phyloP scores from a whole-genome alignment of 1,140 invertebrate species.

The Drosophila parvula region DNA sequence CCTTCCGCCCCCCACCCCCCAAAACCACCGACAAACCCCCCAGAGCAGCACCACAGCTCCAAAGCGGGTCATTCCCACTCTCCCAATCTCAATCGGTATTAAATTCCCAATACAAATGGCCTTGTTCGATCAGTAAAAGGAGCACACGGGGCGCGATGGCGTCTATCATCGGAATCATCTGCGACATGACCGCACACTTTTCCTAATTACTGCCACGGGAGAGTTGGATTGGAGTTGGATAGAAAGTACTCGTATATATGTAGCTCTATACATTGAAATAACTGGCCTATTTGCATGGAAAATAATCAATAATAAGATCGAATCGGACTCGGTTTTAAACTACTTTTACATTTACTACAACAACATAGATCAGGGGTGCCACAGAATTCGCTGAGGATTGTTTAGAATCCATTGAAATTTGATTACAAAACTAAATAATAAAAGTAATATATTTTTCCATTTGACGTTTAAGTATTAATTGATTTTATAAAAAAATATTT shows the following conservation, averaged over 20 bases:
- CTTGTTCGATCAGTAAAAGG: constrained; percentile 33
- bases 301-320: not conserved
- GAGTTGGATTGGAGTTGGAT: not conserved
- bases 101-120: constrained; percentile 7
- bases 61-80: constrained; percentile 32
- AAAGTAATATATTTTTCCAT: not conserved
- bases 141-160: constrained; percentile 4
- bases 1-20: not conserved
- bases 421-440: too few species aligned
- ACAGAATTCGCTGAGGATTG: not conserved
- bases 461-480: too few species aligned
- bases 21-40: not conserved
- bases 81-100: constrained; percentile 22
- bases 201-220: constrained; percentile 5
- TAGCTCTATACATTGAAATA: not conserved
- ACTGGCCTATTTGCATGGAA: not conserved
- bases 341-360: not conserved
- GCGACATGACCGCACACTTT: constrained; percentile 28
- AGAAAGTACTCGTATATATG: not conserved
- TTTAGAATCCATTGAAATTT: not conserved
- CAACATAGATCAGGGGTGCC: not conserved
- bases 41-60: not conserved
- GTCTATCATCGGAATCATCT: constrained; percentile 19
- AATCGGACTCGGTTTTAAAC: not conserved
- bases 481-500: too few species aligned